Evolutionary conservation across 2,113 vertebrate species (phyloP), one percentile per base, ranked within the genome.

Genomic region (Aegithalos caudatus): DNA sequence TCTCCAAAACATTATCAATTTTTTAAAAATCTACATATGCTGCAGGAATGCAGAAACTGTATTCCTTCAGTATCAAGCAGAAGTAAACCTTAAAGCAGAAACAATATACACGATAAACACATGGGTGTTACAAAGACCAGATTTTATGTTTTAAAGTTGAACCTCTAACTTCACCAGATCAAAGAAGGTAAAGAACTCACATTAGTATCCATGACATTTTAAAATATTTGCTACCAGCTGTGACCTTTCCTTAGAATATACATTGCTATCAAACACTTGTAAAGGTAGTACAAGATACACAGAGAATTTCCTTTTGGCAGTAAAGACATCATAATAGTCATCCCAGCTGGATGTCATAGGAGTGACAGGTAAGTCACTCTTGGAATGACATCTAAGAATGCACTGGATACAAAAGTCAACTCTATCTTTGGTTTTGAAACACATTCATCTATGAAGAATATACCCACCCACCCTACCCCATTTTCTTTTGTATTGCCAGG

Each of bases 261-360:
- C 47, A 71, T 60, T 67, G 65, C 58, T 51, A 58, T 57, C 37
- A 96, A 81, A 54, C 31, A 57, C 24, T 65, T n/a, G 92, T 77
- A 92, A 96, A 93, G 69, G 65, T 45, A 74, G 29, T 56, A 74
- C 53, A 87, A 91, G 91, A 54, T 64, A 83, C 27, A 91, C 5
- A 76, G 72, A 25, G 74, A 57, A 88, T 88, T 97, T 92, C 61
- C 73, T 53, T 87, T 66, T 70, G 91, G 78, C 74, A 96, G 72
- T 14, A 74, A 94, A 95, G 76, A 90, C 27, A 65, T 58, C 38
- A 20, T 33, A 89, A 88, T 1, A 94, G 58, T 74, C 66, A 91
- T 66, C 54, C 65, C 79, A 92, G 78, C 33, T 64, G 62, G 47
- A 90, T 76, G 81, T 65, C 47, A 86, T 33, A 86, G 65, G 38